phyloP scores from a whole-genome alignment of 2,888 invertebrate species.

The Geophilus truncorum region DNA sequence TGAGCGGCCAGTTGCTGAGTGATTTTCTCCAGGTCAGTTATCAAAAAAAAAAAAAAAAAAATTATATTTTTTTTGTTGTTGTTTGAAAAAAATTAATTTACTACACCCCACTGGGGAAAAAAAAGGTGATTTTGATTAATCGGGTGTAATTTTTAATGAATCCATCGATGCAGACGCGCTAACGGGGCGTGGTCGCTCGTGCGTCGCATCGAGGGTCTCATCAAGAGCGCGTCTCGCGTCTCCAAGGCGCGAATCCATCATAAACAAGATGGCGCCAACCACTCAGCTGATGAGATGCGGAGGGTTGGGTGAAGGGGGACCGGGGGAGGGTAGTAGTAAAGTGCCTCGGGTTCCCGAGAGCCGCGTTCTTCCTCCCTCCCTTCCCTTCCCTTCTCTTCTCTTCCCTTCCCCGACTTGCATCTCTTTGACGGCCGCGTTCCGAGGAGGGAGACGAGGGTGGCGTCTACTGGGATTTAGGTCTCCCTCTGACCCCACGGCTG shows the following conservation, averaged over 20 bases:
- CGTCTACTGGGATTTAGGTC: neutral
- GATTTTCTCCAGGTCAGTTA: constrained; percentile 50
- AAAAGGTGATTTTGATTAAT: too few relatives aligned
- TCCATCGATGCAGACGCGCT: neutral
- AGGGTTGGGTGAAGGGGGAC: neutral
- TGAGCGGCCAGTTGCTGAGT: constrained; percentile 50
- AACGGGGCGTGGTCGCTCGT: neutral
- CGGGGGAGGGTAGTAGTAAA: neutral
- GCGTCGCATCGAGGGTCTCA: neutral
- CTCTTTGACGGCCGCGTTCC: constrained; percentile 6
- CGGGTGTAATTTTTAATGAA: too few relatives aligned
- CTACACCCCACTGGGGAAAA: too few relatives aligned
- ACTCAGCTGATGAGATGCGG: neutral
- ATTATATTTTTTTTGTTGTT: neutral
- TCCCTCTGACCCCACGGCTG: neutral
- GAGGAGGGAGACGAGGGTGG: neutral
- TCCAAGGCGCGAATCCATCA: neutral
- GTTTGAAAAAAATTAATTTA: too few relatives aligned
- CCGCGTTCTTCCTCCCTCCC: neutral
- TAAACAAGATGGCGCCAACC: neutral
- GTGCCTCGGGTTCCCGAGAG: constrained; percentile 22
- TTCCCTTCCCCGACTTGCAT: neutral
- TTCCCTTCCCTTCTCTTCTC: neutral
- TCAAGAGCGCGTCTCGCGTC: neutral
- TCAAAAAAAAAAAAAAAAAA: neutral